Percentiles rank a stretch among this genome's conserved stretches.
Evolutionary conservation across 2,888 invertebrate species (phyloP).

Genomic region (Cylloceria caligata): DNA sequence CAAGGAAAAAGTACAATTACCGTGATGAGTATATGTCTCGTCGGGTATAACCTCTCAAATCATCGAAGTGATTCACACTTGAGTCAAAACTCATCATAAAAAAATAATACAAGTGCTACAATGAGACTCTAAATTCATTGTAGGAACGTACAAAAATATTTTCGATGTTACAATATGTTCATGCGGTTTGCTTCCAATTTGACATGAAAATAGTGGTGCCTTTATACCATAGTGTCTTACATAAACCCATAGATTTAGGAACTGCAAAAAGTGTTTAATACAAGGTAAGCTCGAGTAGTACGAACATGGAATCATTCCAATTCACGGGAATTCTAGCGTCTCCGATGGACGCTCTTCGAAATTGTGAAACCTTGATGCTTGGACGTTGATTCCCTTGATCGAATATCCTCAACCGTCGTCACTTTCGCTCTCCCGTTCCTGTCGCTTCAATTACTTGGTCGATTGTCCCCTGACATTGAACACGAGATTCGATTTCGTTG

Average conservation of each 20-base stretch:
- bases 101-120: no score
- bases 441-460: slow-evolving; percentile 30
- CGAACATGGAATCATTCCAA: slow-evolving; percentile 40
- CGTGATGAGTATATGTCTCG: no score
- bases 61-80: no score
- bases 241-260: not conserved
- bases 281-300: not conserved
- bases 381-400: slow-evolving; percentile 52
- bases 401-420: slow-evolving; percentile 49
- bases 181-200: no score
- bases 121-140: no score
- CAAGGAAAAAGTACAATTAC: no score
- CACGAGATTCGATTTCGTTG: slow-evolving; percentile 31
- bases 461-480: slow-evolving; percentile 34
- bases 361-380: slow-evolving; percentile 16
- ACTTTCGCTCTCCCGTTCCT: slow-evolving; percentile 28
- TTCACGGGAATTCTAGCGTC: not conserved
- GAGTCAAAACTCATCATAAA: no score
- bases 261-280: slow-evolving; percentile 13
- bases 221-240: not conserved
- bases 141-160: no score
- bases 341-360: not conserved
- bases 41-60: no score
- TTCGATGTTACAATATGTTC: no score
- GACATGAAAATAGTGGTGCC: no score